A percentile compares a stretch with the other conserved stretches of the same genome.
Conservation (phyloP, 2,888 invertebrate genomes). For the Caenorhabditis wallacei region DNA sequence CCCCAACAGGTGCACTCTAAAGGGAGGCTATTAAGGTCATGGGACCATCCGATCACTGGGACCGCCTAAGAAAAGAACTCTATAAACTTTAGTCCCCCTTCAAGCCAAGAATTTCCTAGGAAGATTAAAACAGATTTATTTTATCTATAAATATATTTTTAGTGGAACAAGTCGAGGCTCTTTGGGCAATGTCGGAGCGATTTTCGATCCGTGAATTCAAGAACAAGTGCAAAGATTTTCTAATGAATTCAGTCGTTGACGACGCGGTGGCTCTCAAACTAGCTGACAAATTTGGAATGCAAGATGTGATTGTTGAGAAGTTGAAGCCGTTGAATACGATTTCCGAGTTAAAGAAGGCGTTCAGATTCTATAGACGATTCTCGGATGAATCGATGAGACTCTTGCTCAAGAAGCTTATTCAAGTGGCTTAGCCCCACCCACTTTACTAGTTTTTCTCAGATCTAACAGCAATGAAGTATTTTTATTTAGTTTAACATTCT, state of each 20-base stretch:
- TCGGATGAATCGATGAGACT: slow-evolving; percentile 38
- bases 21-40: too few relatives aligned
- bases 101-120: too few relatives aligned
- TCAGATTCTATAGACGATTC: slow-evolving; percentile 35
- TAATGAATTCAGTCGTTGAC: slow-evolving; percentile 29
- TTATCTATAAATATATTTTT: too few relatives aligned
- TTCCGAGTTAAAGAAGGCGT: slow-evolving; percentile 22
- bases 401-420: slow-evolving; percentile 33
- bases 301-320: slow-evolving; percentile 31
- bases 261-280: slow-evolving; percentile 30
- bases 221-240: neutral
- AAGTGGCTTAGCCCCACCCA: neutral
- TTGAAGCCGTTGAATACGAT: slow-evolving; percentile 35
- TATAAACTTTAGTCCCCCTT: too few relatives aligned
- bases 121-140: too few relatives aligned
- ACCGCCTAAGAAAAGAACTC: too few relatives aligned
- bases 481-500: too few relatives aligned
- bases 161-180: slow-evolving; percentile 22
- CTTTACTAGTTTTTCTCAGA: too few relatives aligned
- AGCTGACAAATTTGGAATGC: slow-evolving; percentile 29
- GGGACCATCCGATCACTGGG: too few relatives aligned
- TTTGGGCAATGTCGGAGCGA: slow-evolving; percentile 16
- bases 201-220: slow-evolving; percentile 12
- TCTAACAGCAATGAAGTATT: too few relatives aligned
- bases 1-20: too few relatives aligned